Base-by-base conservation (phyloP, 2,888 invertebrate genomes). In the Hipparchia sbordonii region DNA sequence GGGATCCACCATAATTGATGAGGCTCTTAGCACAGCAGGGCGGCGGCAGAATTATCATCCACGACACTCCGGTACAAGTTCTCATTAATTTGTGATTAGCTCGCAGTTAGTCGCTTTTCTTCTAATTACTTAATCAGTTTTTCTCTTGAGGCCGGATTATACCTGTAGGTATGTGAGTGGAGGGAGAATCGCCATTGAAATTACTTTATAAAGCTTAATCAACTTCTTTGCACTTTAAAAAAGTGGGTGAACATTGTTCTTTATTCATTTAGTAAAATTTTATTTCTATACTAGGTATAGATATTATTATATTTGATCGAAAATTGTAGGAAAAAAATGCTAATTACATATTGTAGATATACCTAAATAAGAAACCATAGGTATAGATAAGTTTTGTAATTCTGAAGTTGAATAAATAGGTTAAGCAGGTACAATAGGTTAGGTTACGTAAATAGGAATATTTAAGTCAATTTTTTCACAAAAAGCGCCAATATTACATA, bases 81-180 rank as follows among this genome's bases (percentile, higher is more conserved):
- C 87, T 87, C 92, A 93, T 93, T 93, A 93, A 93, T 93, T 93
- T 88, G 89, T 93, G 93, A 93, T 93, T 93, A 93, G 92, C 89
- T 87, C 85, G 85, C 88, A 86, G 88, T 90, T 86, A 87, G 83
- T 85, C 85, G 88, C 88, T 88, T 88, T 87, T 89, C 89, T 88
- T 90, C 89, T 91, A 92, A 92, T 92, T 91, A 89, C 87, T 87
- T 89, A 89, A 90, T 90, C 89, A 89, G 87, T 88, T 89, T 90
- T 90, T 91, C 88, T 86, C 80, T 75, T 65, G 70, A 61, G 70
- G 72, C 60, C 52, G 74, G 74, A 74, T 74, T 76, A 77, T 63
- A 69, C 67, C 57, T 77, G 63, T 39, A 39, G 39, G 39, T 62
- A 71, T 62, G 62, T 33, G 67, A 63, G 54, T 13, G 67, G 62